These are phyloP conservation scores for Tethea ocularis DNA, from an alignment of 2,888 invertebrate genomes.

Conservation along the genomic window DNA sequence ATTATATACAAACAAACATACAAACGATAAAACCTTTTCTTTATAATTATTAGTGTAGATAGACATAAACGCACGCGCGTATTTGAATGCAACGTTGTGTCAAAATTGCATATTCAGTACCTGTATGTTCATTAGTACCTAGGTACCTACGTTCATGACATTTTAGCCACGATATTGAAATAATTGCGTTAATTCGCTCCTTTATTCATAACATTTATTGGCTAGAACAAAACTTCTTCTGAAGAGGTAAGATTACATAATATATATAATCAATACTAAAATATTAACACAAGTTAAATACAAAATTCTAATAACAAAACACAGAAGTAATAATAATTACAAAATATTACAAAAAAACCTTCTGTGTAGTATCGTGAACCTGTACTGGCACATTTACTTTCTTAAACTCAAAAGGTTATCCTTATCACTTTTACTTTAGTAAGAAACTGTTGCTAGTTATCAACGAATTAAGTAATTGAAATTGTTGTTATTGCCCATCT, in stretches of 20 bases:
- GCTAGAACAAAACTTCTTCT: conserved; percentile 30
- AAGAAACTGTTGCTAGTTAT: too few species aligned
- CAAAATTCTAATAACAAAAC: conserved; percentile 24
- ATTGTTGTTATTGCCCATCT: too few species aligned
- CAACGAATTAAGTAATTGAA: too few species aligned
- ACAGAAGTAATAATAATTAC: conserved; percentile 22
- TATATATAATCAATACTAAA: neutral
- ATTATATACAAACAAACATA: too few species aligned
- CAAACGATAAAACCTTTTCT: too few species aligned
- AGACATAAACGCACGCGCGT: too few species aligned
- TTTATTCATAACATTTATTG: conserved; percentile 44
- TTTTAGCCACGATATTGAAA: conserved; percentile 23
- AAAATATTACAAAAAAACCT: neutral
- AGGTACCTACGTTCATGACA: too few species aligned
- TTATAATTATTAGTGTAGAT: too few species aligned
- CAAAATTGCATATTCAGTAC: too few species aligned
- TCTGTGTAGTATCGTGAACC: neutral
- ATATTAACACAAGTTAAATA: conserved; percentile 14
- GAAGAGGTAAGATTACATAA: conserved; percentile 34
- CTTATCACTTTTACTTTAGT: too few species aligned
- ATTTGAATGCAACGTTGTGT: too few species aligned
- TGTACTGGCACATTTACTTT: neutral
- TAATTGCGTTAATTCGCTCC: conserved; percentile 26
- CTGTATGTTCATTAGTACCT: too few species aligned
- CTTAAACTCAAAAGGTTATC: conserved; percentile 29